Evolutionary conservation across 2,797 vertebrate species (phyloP).

Genomic region (Xyrichtys novacula): DNA sequence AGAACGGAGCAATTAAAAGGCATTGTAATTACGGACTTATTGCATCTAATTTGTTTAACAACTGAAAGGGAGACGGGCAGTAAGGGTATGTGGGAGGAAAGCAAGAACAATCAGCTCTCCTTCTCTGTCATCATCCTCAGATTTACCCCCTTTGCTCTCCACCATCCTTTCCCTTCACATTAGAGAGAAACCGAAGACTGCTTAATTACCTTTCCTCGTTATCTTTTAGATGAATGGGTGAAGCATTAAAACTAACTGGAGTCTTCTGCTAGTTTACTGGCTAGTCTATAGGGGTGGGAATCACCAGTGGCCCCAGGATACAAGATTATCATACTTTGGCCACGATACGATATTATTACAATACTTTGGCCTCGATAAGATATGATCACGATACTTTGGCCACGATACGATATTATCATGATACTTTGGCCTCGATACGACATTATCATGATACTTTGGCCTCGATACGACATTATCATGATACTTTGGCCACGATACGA

Average conservation of each 20-base stretch:
- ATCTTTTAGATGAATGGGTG: conserved; percentile 22
- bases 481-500: too few species aligned
- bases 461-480: too few species aligned
- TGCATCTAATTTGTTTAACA: conserved; percentile 80
- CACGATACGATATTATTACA: too few species aligned
- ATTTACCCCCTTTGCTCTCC: conserved; percentile 27
- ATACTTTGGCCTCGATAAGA: too few species aligned
- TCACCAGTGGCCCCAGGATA: too few species aligned
- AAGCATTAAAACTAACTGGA: conserved; percentile 1
- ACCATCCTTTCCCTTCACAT: conserved; percentile 30
- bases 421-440: too few species aligned
- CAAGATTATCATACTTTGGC: too few species aligned
- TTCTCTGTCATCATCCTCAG: conserved; percentile 19
- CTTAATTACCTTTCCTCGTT: conserved; percentile 58
- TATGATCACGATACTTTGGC: too few species aligned
- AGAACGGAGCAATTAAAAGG: conserved; percentile 80
- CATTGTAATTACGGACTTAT: conserved; percentile 79
- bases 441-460: too few species aligned
- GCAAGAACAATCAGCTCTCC: conserved; percentile 34
- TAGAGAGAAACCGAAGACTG: conserved; percentile 19
- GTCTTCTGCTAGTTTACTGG: conserved; percentile 24
- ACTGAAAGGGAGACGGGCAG: conserved; percentile 55
- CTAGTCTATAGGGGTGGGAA: too few species aligned
- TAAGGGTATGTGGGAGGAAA: conserved; percentile 12
- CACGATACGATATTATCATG: too few species aligned